phyloP scores from a whole-genome alignment of 1,140 invertebrate genomes.

The Euwallacea similis region DNA sequence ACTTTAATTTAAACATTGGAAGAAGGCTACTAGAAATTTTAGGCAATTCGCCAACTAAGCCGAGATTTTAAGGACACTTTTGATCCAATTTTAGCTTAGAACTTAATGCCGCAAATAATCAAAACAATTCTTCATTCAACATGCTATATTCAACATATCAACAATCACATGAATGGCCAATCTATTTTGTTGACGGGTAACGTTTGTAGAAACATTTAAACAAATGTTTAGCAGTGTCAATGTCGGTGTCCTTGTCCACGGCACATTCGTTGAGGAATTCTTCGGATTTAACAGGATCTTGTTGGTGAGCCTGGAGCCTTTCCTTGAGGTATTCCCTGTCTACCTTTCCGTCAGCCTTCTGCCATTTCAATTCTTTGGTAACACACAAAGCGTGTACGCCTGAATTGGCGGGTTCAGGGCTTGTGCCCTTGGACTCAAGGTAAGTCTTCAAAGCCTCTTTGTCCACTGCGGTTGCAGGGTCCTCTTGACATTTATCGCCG shows the following conservation, averaged over 20 bases:
- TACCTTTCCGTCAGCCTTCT: slow-evolving; percentile 8
- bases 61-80: too few relatives aligned
- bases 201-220: background rate
- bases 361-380: background rate
- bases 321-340: background rate
- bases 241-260: background rate
- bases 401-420: background rate
- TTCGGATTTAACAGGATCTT: background rate
- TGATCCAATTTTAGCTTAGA: too few relatives aligned
- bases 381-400: slow-evolving; percentile 14
- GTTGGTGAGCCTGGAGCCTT: background rate
- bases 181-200: background rate
- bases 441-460: slow-evolving; percentile 2
- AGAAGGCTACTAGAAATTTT: too few relatives aligned
- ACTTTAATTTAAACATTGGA: too few relatives aligned
- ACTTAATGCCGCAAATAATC: too few relatives aligned
- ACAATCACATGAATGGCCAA: too few relatives aligned
- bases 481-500: slow-evolving; percentile 20
- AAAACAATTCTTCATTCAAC: too few relatives aligned
- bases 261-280: background rate
- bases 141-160: too few relatives aligned
- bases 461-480: slow-evolving; percentile 18
- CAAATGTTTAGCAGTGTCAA: background rate
- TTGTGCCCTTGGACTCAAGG: background rate
- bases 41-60: too few relatives aligned